These are phyloP conservation scores for Caranx melampygus DNA, from an alignment of 2,113 vertebrate species.

Conservation along the genomic window DNA sequence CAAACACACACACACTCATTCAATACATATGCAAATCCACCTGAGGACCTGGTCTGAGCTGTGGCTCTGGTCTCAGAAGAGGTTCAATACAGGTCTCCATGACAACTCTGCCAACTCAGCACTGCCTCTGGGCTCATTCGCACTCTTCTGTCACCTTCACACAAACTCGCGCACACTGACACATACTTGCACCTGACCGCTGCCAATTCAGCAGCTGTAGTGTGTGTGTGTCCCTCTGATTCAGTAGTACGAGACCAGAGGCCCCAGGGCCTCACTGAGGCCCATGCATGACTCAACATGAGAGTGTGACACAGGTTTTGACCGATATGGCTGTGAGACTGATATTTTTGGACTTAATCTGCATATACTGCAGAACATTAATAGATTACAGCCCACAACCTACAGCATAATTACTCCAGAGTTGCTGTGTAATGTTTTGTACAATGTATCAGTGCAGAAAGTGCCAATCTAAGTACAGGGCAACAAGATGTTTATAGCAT, in stretches of 20 bases:
- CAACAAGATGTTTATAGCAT: too few species aligned
- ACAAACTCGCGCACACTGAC: conserved; percentile 30
- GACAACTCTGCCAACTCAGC: conserved; percentile 60
- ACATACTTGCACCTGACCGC: conserved; percentile 31
- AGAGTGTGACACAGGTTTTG: conserved; percentile 1
- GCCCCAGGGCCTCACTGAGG: conserved; percentile 6
- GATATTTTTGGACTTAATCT: neutral
- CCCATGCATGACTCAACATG: neutral
- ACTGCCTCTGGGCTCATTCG: conserved; percentile 53
- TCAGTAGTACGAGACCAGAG: conserved; percentile 18
- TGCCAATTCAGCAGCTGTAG: conserved; percentile 53
- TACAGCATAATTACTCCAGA: too few species aligned
- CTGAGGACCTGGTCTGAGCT: conserved; percentile 13
- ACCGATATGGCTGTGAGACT: neutral
- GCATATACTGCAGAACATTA: neutral
- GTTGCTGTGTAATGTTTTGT: too few species aligned
- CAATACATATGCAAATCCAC: conserved; percentile 31
- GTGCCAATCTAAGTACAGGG: too few species aligned
- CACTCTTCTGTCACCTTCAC: conserved; percentile 65
- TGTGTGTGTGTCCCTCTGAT: conserved; percentile 22
- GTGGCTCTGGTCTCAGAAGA: conserved; percentile 38
- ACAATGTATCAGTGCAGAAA: too few species aligned
- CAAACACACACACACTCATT: conserved; percentile 11
- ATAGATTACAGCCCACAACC: too few species aligned
- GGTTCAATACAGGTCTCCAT: conserved; percentile 45